Evolutionary conservation across 2,113 vertebrate genomes (phyloP), one percentile per base, ranked within the genome.

Genomic region (Tupaia tana): DNA sequence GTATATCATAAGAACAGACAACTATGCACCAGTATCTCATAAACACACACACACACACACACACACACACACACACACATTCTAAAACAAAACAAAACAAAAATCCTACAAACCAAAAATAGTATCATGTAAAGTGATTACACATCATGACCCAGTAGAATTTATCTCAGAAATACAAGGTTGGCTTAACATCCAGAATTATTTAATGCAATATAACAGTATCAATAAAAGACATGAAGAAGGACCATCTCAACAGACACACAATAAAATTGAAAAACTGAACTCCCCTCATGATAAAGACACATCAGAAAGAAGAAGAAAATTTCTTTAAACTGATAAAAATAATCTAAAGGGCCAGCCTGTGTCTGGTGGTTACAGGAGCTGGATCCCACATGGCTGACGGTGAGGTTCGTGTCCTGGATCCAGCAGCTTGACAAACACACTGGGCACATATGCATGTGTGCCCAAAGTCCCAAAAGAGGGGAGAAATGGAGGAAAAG

Each of bases 81-180:
- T 43, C 43, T 43, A 43, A 43, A 43, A 43, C 3, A 3, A 43
- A 43, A 43, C 43, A 43, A 43, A 3, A 63, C 10, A 69, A 58
- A 91, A 64, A 24, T 90, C 80, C 54, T 78, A 29, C 69, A 73
- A 77, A 69, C n/a, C 71, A 93, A 94, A 74, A 52, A 6, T 4
- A 84, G 29, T 71, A 92, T 52, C 43, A 24, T 29, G 27, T 56
- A 79, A 82, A 78, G 86, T 78, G 31, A 64, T 58, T 84, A 84
- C 19, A 80, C 9, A 77, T 8, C 56, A 70, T 5, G 6, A 80
- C 25, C 19, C 54, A 58, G 34, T 59, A 20, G 9, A 13, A 90
- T 79, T 75, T 69, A 31, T 64, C 83, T 91, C 54, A 87, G 31
- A 73, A 86, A 90, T 31, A 31, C 73, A 94, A 56, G 16, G 63